Percentiles rank a stretch among this genome's conserved stretches.
phyloP scores from a whole-genome alignment of 2,797 vertebrate species.

The Lateolabrax maculatus region DNA sequence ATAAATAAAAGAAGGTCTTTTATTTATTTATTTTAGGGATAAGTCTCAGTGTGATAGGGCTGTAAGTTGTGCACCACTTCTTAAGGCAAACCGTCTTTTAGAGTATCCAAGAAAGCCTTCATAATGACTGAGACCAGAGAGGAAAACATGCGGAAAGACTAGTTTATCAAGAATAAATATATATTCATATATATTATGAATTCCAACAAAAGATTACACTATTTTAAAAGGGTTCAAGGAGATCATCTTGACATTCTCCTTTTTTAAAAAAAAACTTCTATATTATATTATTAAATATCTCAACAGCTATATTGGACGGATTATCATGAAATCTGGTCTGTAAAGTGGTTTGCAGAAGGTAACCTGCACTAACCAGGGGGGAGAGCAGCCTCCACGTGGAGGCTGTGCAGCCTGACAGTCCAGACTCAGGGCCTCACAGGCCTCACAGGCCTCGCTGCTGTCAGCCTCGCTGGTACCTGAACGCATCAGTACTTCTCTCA shows the following conservation, averaged over 20 bases:
- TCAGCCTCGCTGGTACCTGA: neutral
- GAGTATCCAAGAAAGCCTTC: neutral
- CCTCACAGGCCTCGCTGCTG: too few species aligned
- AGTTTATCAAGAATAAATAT: neutral
- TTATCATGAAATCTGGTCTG: too few species aligned
- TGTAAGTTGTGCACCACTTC: neutral
- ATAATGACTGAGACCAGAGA: neutral
- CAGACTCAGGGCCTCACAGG: neutral
- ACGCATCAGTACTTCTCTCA: neutral
- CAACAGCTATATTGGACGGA: too few species aligned
- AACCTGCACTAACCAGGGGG: fast-evolving
- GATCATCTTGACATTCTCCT: too few species aligned
- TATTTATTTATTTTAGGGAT: too few species aligned
- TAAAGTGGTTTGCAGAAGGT: neutral
- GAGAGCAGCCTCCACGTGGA: neutral
- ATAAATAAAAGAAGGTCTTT: neutral
- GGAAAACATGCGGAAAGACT: neutral
- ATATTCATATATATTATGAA: neutral
- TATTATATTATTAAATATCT: too few species aligned
- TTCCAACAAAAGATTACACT: neutral
- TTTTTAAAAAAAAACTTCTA: too few species aligned
- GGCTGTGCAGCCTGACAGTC: neutral
- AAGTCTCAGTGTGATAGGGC: neutral
- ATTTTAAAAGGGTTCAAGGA: too few species aligned
- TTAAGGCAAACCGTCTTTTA: neutral